Conservation (phyloP, 2,888 invertebrate genomes). For the Unio delphinus region DNA sequence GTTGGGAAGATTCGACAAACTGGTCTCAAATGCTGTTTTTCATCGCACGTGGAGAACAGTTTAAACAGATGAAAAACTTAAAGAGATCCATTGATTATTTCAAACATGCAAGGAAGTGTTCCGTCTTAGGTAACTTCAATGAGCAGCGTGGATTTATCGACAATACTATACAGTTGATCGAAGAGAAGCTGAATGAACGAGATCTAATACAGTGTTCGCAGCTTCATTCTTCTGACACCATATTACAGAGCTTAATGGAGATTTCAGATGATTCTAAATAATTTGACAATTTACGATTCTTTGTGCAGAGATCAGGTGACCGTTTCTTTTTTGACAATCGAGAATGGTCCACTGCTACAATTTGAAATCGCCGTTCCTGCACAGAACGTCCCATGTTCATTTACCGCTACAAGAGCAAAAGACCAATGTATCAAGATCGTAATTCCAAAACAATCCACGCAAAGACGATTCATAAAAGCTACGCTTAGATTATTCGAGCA, state of each 20-base stretch:
- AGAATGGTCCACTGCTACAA: too few relatives aligned
- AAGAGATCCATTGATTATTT: conserved; percentile 5
- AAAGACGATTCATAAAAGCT: too few relatives aligned
- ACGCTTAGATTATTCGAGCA: too few relatives aligned
- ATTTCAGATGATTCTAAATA: neutral
- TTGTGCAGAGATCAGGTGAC: too few relatives aligned
- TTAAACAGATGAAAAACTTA: conserved; percentile 3
- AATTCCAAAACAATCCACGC: too few relatives aligned
- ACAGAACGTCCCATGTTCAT: too few relatives aligned
- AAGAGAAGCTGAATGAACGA: neutral
- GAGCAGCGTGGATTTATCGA: conserved; percentile 3
- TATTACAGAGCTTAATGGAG: neutral
- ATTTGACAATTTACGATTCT: too few relatives aligned
- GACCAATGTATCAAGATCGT: too few relatives aligned
- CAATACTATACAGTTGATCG: neutral
- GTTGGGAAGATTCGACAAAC: conserved; percentile 8
- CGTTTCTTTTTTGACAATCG: too few relatives aligned
- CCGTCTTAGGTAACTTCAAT: conserved; percentile 4
- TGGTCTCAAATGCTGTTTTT: conserved; percentile 13
- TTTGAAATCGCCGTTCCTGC: too few relatives aligned
- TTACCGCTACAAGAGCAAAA: too few relatives aligned
- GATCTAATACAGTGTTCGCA: neutral
- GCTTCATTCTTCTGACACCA: neutral
- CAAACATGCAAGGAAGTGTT: neutral
- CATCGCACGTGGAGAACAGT: conserved; percentile 6